A percentile compares a stretch with the other conserved stretches of the same genome.
phyloP scores from a whole-genome alignment of 2,888 invertebrate species.

The Anoplius nigerrimus region DNA sequence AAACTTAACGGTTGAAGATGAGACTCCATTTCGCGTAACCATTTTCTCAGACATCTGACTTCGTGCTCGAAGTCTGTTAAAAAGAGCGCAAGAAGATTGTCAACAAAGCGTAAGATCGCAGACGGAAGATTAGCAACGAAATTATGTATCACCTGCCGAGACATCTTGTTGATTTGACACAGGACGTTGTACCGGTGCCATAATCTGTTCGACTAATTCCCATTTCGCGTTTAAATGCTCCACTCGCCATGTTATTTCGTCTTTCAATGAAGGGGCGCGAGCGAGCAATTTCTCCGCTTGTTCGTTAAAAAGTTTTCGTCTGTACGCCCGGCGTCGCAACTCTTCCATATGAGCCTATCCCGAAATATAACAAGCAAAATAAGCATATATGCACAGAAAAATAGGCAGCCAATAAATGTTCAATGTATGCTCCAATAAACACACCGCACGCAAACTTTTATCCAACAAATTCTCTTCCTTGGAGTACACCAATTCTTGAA shows the following conservation, averaged over 20 bases:
- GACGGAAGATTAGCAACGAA: too few species aligned
- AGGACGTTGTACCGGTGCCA: slow-evolving; percentile 78
- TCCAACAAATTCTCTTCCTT: slow-evolving; percentile 84
- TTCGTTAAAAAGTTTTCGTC: slow-evolving; percentile 85
- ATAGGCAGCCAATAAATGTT: neutral
- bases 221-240: slow-evolving; percentile 87
- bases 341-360: slow-evolving; percentile 87
- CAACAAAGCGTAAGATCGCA: too few species aligned
- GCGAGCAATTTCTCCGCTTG: slow-evolving; percentile 85
- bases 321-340: slow-evolving; percentile 83
- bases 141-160: slow-evolving; percentile 66
- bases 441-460: slow-evolving; percentile 82
- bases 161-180: slow-evolving; percentile 70
- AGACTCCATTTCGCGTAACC: slow-evolving; percentile 91
- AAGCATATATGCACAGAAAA: neutral
- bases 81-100: too few species aligned
- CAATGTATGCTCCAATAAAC: slow-evolving; percentile 14
- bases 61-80: slow-evolving; percentile 85
- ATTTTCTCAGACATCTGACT: slow-evolving; percentile 86
- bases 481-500: slow-evolving; percentile 86
- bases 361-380: slow-evolving; percentile 45
- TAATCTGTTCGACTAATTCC: slow-evolving; percentile 84
- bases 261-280: slow-evolving; percentile 79
- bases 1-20: slow-evolving; percentile 85
- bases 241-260: slow-evolving; percentile 84